Conservation (phyloP, 2,888 invertebrate genomes). For the Rhopalosiphum nymphaeae region DNA sequence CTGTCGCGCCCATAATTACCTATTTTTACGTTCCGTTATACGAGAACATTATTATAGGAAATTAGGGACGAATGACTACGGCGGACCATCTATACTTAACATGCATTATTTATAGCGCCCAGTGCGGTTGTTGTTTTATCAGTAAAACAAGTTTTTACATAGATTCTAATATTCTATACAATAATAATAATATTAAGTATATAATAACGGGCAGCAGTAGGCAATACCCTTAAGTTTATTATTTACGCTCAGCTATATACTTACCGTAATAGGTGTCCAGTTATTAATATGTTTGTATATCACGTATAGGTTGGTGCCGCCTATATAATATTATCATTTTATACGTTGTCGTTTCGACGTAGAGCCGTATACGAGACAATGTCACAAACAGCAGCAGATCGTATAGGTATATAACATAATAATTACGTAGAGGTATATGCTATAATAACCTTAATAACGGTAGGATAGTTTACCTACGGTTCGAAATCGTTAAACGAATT, state of each 20-base stretch:
- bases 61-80: neutral
- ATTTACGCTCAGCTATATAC: neutral
- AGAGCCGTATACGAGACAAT: neutral
- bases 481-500: slow-evolving; percentile 4
- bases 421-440: neutral
- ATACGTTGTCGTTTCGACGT: neutral
- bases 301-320: neutral
- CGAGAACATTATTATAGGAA: neutral
- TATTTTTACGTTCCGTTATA: slow-evolving; percentile 21
- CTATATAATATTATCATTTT: neutral
- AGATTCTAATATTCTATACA: neutral
- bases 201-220: neutral
- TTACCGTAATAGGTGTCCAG: neutral
- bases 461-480: neutral
- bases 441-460: neutral
- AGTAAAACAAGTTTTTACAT: neutral
- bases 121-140: neutral
- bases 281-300: neutral
- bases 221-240: neutral
- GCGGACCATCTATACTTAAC: neutral
- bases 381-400: neutral
- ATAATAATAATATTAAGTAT: neutral
- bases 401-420: neutral
- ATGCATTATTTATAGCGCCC: neutral
- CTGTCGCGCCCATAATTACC: neutral